phyloP scores from a whole-genome alignment of 2,888 invertebrate genomes.

The Yponomeuta sedellus region DNA sequence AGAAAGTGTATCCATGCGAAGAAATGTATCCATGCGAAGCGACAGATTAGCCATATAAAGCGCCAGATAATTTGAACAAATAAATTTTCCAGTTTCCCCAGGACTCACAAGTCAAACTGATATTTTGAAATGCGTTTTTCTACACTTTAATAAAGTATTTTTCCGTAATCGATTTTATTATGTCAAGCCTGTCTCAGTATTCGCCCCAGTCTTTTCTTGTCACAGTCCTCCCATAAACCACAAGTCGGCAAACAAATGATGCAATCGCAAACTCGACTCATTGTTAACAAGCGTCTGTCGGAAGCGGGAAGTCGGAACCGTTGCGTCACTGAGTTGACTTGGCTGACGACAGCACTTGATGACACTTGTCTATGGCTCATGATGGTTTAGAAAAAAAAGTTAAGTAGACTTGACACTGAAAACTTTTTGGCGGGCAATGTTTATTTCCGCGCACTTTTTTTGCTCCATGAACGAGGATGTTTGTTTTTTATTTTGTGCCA shows the following conservation, averaged over 20 bases:
- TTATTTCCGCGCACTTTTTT: too few relatives aligned
- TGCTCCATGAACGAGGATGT: too few relatives aligned
- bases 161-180: neutral
- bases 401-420: neutral
- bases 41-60: too few relatives aligned
- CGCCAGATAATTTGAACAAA: too few relatives aligned
- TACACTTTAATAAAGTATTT: too few relatives aligned
- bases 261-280: slow-evolving; percentile 8
- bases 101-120: too few relatives aligned
- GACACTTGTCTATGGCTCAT: neutral
- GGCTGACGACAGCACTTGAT: neutral
- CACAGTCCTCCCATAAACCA: neutral
- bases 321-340: slow-evolving; percentile 5
- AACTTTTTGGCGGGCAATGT: neutral
- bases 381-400: neutral
- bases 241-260: slow-evolving; percentile 5
- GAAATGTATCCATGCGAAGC: too few relatives aligned
- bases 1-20: too few relatives aligned
- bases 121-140: too few relatives aligned
- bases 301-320: slow-evolving; percentile 15
- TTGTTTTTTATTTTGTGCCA: too few relatives aligned
- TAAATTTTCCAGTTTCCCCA: too few relatives aligned
- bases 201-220: neutral
- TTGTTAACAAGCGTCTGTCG: slow-evolving; percentile 7
- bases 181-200: neutral